Evolutionary conservation across 2,888 invertebrate species (phyloP), one percentile per base, ranked within the genome.

Genomic region (Seira ritae): DNA sequence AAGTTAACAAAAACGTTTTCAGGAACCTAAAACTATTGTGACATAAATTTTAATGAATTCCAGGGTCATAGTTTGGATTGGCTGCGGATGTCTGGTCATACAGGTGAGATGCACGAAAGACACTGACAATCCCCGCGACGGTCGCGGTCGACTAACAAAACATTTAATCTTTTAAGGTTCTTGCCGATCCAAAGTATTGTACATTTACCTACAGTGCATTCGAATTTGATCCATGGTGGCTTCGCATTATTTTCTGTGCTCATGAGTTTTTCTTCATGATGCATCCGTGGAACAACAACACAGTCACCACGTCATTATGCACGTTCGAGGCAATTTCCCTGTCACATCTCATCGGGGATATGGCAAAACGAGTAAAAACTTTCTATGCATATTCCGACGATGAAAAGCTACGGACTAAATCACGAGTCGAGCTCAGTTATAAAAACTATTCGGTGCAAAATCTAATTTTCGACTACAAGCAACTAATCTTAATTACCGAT

Each of bases 231-330:
- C 60, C 4, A 12, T 60, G 22, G 23, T 67, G 19, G 19, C 20
- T 80, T 0, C 17, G 73, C 6, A 62, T 73, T n/a, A 68, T 80
- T 19, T 80, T 80, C 46, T 73, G 80, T n/a, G 19, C 60, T 17
- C 80, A 80, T n/a, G 80, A 80, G 19, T 68, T 80, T 4, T 68
- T 80, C 42, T 80, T 80, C n/a, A 80, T 80, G 80, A 22, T 73
- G 46, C 67, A 73, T 46, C 60, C 73, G 0, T 80, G 80, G 73
- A 60, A 68, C 8, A 17, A 37, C 12, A 73, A 37, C 24, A 73
- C 73, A 10, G 67, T 55, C 0, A 68, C 73, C 0, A 22, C 55
- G 19, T 62, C 55, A 1, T 23, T 80, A 2, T 73, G 67, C 37
- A 80, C 79, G 2, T 79, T 79, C 15, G 68, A 67, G 72, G 72